These are phyloP conservation scores for Furcula furcula DNA, from an alignment of 2,888 invertebrate genomes.

Conservation along the genomic window DNA sequence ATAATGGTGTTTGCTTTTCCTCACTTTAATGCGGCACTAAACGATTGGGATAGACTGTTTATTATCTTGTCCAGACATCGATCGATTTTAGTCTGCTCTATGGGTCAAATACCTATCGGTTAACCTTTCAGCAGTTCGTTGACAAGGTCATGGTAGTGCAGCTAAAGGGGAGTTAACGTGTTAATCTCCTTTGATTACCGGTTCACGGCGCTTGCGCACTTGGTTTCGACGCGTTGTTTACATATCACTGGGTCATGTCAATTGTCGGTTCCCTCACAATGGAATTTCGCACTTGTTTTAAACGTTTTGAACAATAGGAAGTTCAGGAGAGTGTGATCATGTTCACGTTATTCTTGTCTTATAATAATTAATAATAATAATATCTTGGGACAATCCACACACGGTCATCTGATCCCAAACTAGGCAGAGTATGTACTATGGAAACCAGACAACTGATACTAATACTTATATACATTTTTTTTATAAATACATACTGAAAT, in stretches of 20 bases:
- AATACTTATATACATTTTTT: no score
- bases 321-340: no score
- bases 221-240: slow-evolving; percentile 17
- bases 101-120: background rate
- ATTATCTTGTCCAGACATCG: background rate
- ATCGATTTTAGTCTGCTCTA: background rate
- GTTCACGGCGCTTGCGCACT: slow-evolving; percentile 15
- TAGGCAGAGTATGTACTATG: no score
- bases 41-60: background rate
- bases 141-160: background rate
- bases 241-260: slow-evolving; percentile 7
- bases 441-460: no score
- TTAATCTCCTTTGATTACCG: slow-evolving; percentile 8
- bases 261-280: slow-evolving; percentile 11
- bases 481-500: no score
- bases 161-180: background rate
- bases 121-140: background rate
- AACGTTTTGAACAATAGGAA: no score
- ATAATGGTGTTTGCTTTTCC: background rate
- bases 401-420: no score
- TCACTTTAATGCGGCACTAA: background rate
- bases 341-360: no score
- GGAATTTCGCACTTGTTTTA: slow-evolving; percentile 4
- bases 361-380: no score
- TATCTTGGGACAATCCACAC: no score